These are phyloP conservation scores for Aramus guarauna DNA, from an alignment of 2,113 vertebrate genomes.

Conservation along the genomic window DNA sequence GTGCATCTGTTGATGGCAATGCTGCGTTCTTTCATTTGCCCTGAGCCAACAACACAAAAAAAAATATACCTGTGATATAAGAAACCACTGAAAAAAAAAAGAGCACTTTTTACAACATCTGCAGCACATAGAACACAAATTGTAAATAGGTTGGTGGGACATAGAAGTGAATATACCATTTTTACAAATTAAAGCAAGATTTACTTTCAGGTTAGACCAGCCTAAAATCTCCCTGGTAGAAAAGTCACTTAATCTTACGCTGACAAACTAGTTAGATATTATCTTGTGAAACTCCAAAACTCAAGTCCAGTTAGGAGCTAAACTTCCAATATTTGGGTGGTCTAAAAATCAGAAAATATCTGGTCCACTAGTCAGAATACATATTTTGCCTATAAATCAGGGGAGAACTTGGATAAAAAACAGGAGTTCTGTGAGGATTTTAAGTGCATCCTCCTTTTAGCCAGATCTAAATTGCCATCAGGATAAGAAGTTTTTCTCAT, in stretches of 20 bases:
- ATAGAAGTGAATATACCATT: neutral
- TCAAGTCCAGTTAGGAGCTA: neutral
- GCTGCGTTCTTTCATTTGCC: constrained; percentile 49
- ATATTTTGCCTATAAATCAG: neutral
- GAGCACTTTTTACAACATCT: neutral
- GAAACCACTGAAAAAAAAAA: neutral
- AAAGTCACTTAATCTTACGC: neutral
- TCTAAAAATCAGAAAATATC: neutral
- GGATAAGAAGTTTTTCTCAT: constrained; percentile 59
- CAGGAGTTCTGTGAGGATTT: neutral
- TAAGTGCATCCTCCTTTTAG: neutral
- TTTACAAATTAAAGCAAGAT: neutral
- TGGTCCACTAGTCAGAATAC: neutral
- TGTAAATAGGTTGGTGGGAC: neutral
- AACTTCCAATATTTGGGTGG: neutral
- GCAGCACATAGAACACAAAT: neutral
- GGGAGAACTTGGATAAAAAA: neutral
- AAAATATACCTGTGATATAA: constrained; percentile 46
- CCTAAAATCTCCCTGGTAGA: neutral
- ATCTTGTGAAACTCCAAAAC: neutral
- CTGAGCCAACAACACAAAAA: constrained; percentile 25
- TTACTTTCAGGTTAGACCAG: neutral
- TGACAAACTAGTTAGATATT: neutral
- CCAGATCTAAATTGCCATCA: constrained; percentile 28
- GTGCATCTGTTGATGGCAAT: constrained; percentile 73